These are phyloP conservation scores for Catharus ustulatus DNA, from an alignment of 2,797 vertebrate species.

Conservation along the genomic window DNA sequence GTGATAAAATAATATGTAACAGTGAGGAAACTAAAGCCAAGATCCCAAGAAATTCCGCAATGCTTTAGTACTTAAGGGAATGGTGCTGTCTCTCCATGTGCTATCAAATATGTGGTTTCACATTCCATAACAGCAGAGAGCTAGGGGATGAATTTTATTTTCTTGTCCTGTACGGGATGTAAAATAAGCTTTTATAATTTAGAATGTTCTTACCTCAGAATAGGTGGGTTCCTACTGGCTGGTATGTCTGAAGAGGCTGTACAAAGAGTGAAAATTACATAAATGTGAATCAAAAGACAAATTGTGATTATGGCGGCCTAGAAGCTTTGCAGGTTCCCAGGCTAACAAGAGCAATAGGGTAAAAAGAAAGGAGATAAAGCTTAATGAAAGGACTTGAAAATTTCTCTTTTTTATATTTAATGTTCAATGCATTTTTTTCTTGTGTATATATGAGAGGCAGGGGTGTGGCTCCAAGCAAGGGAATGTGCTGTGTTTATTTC, in stretches of 20 bases:
- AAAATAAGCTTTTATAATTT: background rate
- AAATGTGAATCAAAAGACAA: background rate
- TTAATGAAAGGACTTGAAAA: background rate
- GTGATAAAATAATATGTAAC: background rate
- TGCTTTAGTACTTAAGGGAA: background rate
- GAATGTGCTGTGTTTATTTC: background rate
- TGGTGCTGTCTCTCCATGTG: background rate
- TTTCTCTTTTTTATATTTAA: background rate
- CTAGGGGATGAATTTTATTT: background rate
- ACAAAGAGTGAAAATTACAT: background rate
- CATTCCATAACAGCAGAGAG: background rate
- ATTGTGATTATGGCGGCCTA: background rate
- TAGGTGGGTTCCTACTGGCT: background rate
- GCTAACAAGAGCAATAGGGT: background rate
- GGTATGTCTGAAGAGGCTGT: background rate
- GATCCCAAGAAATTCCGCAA: fast-evolving
- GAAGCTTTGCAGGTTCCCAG: background rate
- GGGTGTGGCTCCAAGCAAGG: background rate
- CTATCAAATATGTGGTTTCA: background rate
- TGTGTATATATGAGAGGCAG: background rate
- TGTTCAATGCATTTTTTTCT: background rate
- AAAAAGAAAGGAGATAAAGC: background rate
- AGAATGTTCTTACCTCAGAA: background rate
- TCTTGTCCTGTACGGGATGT: fast-evolving
- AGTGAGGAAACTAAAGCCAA: background rate